Evolutionary conservation across 1,140 invertebrate genomes (phyloP).

Genomic region (Scaptomyza montana): DNA sequence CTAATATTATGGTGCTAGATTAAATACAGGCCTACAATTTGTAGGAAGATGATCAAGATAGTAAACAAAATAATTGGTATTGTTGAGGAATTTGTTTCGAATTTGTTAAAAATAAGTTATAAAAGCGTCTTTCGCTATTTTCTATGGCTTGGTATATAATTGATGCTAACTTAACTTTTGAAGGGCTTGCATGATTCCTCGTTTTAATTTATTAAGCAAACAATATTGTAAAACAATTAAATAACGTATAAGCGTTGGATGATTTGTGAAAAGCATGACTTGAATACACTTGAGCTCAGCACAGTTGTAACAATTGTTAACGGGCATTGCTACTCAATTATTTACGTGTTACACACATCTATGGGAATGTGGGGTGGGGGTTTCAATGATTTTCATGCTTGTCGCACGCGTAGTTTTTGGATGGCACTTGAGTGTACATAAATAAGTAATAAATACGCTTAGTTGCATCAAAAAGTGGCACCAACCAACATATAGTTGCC

Average conservation of each 20-base stretch:
- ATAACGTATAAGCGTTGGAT: background rate
- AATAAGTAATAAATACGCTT: constrained; percentile 82
- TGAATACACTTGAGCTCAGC: constrained; percentile 44
- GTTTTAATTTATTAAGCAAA: background rate
- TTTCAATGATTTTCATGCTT: constrained; percentile 21
- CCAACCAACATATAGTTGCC: constrained; percentile 76
- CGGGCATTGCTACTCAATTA: constrained; percentile 62
- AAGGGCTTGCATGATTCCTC: background rate
- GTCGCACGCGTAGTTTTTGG: constrained; percentile 42
- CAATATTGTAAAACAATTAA: constrained; percentile 1
- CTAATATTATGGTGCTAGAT: background rate
- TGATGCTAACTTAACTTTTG: background rate
- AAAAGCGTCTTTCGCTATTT: too few species aligned
- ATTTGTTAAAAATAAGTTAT: too few species aligned
- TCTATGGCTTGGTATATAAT: too few species aligned
- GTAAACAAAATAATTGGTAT: background rate
- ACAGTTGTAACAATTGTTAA: constrained; percentile 50
- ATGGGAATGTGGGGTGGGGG: constrained; percentile 31
- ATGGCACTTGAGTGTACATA: constrained; percentile 67
- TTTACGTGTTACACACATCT: constrained; percentile 47
- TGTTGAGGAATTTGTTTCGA: background rate
- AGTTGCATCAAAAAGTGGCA: constrained; percentile 78
- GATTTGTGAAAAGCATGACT: constrained; percentile 31
- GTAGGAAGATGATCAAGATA: background rate
- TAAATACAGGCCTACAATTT: constrained; percentile 14